phyloP scores from a whole-genome alignment of 2,888 invertebrate species.

The Cheilosia soror region DNA sequence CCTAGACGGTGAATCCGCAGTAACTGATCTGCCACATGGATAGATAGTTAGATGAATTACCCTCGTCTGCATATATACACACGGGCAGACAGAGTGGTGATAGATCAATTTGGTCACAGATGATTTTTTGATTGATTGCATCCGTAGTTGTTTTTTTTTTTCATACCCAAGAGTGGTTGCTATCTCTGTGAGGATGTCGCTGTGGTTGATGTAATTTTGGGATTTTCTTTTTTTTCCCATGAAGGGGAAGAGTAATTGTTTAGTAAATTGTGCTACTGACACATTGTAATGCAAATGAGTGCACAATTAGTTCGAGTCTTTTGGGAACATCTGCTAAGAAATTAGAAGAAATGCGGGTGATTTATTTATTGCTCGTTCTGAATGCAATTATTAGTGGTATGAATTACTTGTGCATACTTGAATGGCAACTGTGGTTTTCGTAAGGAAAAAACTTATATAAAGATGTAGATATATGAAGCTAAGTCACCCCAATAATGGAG shows the following conservation, averaged over 20 bases:
- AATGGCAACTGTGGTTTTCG: neutral
- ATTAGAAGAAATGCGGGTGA: neutral
- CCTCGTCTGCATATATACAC: conserved; percentile 39
- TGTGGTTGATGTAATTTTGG: conserved; percentile 38
- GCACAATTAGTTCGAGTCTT: conserved; percentile 37
- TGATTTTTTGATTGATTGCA: conserved; percentile 74
- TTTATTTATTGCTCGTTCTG: neutral
- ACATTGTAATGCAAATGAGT: conserved; percentile 51
- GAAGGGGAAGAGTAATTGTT: conserved; percentile 8
- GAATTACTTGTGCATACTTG: neutral
- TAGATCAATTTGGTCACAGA: conserved; percentile 75
- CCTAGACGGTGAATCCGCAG: conserved; percentile 57
- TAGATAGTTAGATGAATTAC: conserved; percentile 68
- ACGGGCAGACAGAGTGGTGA: conserved; percentile 44
- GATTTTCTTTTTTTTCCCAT: conserved; percentile 6
- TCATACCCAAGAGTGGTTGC: conserved; percentile 4
- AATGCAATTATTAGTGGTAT: neutral
- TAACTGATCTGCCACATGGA: conserved; percentile 60
- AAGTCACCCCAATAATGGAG: no score
- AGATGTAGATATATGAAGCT: no score
- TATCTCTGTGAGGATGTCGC: conserved; percentile 7
- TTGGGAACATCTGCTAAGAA: conserved; percentile 39
- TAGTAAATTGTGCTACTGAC: conserved; percentile 8
- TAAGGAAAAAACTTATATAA: no score
- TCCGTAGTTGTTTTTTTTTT: conserved; percentile 37